Base-by-base conservation (phyloP, 2,797 vertebrate species). In the Dendrocincla fuliginosa region DNA sequence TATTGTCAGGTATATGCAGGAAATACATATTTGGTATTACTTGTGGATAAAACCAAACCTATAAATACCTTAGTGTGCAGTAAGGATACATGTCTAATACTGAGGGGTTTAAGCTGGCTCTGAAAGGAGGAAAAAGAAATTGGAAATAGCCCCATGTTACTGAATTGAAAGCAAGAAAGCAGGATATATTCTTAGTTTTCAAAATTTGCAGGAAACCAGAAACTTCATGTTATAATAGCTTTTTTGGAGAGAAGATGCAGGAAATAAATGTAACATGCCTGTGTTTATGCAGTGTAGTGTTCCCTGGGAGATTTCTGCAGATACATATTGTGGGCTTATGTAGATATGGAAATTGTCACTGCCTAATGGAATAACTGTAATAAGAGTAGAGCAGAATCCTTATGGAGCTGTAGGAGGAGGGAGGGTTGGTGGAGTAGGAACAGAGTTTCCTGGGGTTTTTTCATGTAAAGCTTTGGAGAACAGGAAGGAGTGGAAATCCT, bases 271-370 rank as follows among this genome's bases (percentile, higher is more conserved):
- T 32, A 39, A 24, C 25, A 20, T 55, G 22, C 15, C 24, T 73
- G 16, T 68, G 19, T 69, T 81, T 89, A 7, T 64, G 73, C 25
- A 3, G 18, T 49, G 10, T 13, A 17, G 24, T 44, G 44, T 46
- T 89, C 27, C 50, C 30, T 46, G 41, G 33, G 59, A 79, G 63
- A 27, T 50, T 83, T n/a, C 59, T 53, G 4, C 44, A 37, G 35
- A 13, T 57, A 2, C 0, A 1, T 42, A 3, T 19, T 27, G 32
- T 39, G 46, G 64, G 30, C 28, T 69, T 84, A 11, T 2, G 22
- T 32, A n/a, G 39, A 17, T 61, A 8, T 16, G 33, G 44, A 41
- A 41, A 3, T 2, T 84, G 23, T 60, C 56, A 41, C 56, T 71
- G 50, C 22, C 41, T 64, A 10, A 19, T 6, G 50, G 53, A 60